Evolutionary conservation across 2,797 vertebrate species (phyloP).

Genomic region (Thamnophis elegans): DNA sequence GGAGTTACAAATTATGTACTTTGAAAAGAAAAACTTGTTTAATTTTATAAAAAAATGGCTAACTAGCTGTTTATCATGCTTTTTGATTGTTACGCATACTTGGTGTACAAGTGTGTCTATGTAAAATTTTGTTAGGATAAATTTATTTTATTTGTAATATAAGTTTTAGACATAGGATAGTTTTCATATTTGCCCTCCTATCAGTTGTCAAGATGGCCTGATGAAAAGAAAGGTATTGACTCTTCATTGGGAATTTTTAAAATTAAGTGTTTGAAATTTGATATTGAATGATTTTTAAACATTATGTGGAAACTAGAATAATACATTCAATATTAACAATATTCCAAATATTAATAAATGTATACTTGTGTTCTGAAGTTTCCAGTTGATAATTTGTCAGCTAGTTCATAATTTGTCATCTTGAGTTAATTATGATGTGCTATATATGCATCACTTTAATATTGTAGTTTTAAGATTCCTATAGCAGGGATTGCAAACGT

Average conservation of each 20-base stretch:
- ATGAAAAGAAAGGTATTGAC: neutral
- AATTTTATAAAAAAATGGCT: neutral
- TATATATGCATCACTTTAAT: neutral
- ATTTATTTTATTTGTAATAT: slow-evolving; percentile 5
- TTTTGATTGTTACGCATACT: neutral
- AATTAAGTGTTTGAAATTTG: slow-evolving; percentile 51
- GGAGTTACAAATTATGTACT: slow-evolving; percentile 15
- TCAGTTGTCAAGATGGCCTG: neutral
- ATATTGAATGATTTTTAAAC: slow-evolving; percentile 34
- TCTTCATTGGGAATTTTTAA: slow-evolving; percentile 29
- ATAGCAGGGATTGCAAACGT: neutral
- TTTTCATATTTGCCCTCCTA: neutral
- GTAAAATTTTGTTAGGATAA: slow-evolving; percentile 2
- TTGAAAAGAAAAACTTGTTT: slow-evolving; percentile 32
- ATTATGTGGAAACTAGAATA: slow-evolving; percentile 31
- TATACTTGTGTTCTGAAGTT: slow-evolving; percentile 15
- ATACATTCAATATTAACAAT: neutral
- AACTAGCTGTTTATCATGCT: slow-evolving; percentile 21
- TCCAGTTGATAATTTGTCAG: slow-evolving; percentile 2
- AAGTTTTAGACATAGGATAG: slow-evolving; percentile 3
- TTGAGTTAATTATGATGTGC: neutral
- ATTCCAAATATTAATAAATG: slow-evolving; percentile 57
- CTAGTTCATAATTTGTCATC: neutral
- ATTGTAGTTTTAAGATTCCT: neutral
- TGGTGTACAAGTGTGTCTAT: slow-evolving; percentile 24